Conservation (phyloP, 2,797 vertebrate genomes). For the Gephyroberyx darwinii region DNA sequence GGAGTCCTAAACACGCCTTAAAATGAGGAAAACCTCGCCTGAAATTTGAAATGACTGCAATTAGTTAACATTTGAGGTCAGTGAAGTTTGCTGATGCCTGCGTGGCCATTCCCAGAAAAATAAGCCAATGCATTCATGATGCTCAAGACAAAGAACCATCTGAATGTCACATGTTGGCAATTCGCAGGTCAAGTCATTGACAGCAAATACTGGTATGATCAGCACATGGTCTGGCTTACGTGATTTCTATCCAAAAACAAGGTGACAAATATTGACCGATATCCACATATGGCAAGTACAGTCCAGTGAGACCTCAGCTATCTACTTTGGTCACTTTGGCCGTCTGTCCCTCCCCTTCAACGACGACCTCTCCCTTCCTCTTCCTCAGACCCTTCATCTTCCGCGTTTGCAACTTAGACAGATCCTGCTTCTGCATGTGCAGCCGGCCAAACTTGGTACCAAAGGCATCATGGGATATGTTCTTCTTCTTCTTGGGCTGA, state of each 20-base stretch:
- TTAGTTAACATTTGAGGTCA: no score
- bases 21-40: no score
- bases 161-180: neutral
- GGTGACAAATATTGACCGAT: neutral
- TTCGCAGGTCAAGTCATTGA: neutral
- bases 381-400: constrained; percentile 97
- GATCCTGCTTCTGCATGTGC: constrained; percentile 97
- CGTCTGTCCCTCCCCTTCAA: constrained; percentile 51
- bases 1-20: no score
- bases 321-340: constrained; percentile 82
- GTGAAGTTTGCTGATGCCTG: no score
- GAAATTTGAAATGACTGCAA: no score
- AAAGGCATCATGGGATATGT: constrained; percentile 91
- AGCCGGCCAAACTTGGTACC: constrained; percentile 92
- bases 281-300: no score
- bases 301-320: constrained; percentile 36
- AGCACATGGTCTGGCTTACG: neutral
- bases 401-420: constrained; percentile 90
- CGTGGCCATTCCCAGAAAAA: no score
- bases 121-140: no score
- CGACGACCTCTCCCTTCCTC: constrained; percentile 76
- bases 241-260: neutral
- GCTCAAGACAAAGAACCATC: neutral
- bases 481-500: constrained; percentile 96
- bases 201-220: neutral